These are phyloP conservation scores for Grantiella picta DNA, from an alignment of 2,113 vertebrate species.

Conservation along the genomic window DNA sequence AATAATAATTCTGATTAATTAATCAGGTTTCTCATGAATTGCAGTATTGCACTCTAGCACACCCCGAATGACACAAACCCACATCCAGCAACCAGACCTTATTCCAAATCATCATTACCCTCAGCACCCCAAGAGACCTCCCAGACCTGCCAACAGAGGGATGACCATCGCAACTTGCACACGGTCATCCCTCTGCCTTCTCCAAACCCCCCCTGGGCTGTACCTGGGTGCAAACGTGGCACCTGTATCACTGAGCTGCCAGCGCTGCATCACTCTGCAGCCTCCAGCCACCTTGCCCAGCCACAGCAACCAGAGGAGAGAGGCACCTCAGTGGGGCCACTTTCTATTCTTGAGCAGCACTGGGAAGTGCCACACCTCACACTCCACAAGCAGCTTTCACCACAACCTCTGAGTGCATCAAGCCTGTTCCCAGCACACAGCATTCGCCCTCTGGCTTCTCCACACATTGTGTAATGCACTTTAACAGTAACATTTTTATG, in stretches of 20 bases:
- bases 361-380: rapidly evolving
- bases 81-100: not conserved
- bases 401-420: rapidly evolving
- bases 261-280: not conserved
- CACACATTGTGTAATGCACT: rapidly evolving
- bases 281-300: rapidly evolving
- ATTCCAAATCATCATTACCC: not conserved
- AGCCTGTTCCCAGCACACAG: rapidly evolving
- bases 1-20: too few relatives aligned
- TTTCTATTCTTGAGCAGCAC: not conserved
- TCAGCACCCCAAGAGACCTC: not conserved
- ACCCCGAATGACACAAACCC: not conserved
- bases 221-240: rapidly evolving
- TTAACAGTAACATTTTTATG: rapidly evolving
- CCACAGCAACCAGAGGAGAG: rapidly evolving
- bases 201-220: not conserved
- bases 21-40: not conserved
- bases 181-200: not conserved
- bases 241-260: not conserved
- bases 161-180: rapidly evolving
- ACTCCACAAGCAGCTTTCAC: not conserved
- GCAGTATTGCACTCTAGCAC: not conserved
- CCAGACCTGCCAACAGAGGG: too few relatives aligned
- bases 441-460: too few relatives aligned
- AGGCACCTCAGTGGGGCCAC: rapidly evolving